Evolutionary conservation across 2,888 invertebrate genomes (phyloP).

Genomic region (Aricia artaxerxes): DNA sequence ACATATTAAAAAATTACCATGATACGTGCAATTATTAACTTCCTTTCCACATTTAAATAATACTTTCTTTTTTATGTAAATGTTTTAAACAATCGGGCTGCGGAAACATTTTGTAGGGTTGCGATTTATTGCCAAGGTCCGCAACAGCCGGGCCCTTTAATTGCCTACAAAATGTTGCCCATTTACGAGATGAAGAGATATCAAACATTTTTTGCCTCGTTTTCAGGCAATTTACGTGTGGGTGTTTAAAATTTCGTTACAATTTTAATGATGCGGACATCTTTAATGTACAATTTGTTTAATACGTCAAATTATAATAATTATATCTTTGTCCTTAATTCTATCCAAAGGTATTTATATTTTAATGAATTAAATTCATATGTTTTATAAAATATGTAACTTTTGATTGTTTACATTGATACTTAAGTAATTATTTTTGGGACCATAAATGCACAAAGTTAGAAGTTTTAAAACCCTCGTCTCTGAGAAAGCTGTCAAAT

Average conservation of each 20-base stretch:
- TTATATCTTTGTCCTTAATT: too few relatives aligned
- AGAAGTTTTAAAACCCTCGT: neutral
- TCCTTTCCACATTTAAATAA: constrained; percentile 17
- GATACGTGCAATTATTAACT: neutral
- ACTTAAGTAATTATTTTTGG: neutral
- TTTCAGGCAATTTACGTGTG: neutral
- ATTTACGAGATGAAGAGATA: constrained; percentile 57
- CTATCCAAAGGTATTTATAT: too few relatives aligned
- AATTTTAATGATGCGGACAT: neutral
- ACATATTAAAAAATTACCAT: neutral
- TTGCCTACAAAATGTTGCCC: constrained; percentile 77
- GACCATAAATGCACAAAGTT: neutral
- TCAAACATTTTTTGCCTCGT: constrained; percentile 21
- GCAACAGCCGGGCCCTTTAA: constrained; percentile 69
- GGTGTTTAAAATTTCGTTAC: neutral
- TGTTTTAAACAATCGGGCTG: constrained; percentile 41
- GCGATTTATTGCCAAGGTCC: constrained; percentile 74
- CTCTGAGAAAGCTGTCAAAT: neutral
- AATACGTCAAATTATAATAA: too few relatives aligned
- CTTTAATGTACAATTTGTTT: neutral
- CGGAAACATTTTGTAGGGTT: constrained; percentile 74
- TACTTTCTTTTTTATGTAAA: constrained; percentile 39
- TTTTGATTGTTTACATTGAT: neutral
- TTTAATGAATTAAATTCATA: too few relatives aligned
- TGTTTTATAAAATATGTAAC: neutral